Evolutionary conservation across 35 echinoderm and acorn worm genomes (phyloP).

Genomic region (Hemicentrotus pulcherrimus): DNA sequence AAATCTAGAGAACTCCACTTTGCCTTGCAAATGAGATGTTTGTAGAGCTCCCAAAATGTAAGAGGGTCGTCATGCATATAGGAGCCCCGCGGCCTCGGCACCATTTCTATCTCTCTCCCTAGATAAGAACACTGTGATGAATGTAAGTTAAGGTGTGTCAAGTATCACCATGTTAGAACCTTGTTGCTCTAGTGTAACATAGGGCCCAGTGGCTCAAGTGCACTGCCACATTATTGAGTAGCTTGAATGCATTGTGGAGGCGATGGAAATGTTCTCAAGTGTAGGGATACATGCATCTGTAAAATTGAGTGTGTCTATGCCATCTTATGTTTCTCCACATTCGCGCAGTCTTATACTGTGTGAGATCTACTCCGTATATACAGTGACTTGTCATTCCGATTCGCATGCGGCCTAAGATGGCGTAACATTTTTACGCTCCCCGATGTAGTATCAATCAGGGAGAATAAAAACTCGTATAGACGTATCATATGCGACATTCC

Average conservation of each 20-base stretch:
- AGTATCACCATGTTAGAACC: background rate
- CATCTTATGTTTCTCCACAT: background rate
- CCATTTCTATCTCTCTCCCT: background rate
- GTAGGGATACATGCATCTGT: background rate
- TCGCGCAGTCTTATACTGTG: background rate
- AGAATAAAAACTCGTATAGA: too few relatives aligned
- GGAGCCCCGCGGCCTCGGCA: background rate
- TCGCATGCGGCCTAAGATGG: too few relatives aligned
- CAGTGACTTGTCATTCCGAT: too few relatives aligned
- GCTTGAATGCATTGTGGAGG: background rate
- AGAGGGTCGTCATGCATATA: background rate
- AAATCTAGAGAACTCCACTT: background rate
- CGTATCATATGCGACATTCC: too few relatives aligned
- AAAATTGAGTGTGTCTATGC: too few relatives aligned
- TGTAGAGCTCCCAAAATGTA: background rate
- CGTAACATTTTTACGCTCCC: too few relatives aligned
- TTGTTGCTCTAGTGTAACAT: background rate
- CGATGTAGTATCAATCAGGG: too few relatives aligned
- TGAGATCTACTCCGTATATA: too few relatives aligned
- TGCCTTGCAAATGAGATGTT: slow-evolving; percentile 11
- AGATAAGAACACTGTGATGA: background rate
- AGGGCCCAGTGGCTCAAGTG: background rate
- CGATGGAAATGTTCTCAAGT: background rate
- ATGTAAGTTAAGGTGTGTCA: background rate
- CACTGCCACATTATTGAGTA: background rate